phyloP scores from a whole-genome alignment of 1,140 invertebrate genomes.

The Magallana angulata region DNA sequence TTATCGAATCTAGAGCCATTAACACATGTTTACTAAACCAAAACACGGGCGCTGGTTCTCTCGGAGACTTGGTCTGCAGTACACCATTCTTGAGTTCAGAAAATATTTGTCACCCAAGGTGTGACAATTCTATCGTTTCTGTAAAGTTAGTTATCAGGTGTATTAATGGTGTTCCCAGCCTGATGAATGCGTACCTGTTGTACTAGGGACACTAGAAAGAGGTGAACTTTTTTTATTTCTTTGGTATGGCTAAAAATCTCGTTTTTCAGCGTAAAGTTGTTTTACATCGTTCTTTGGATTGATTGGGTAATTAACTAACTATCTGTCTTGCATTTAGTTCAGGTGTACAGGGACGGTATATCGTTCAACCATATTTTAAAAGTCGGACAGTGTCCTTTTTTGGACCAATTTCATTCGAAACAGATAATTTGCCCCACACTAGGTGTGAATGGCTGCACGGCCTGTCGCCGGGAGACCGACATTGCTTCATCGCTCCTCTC shows the following conservation, averaged over 20 bases:
- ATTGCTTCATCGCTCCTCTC: too few species aligned
- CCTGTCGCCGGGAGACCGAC: too few species aligned
- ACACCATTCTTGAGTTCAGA: background rate
- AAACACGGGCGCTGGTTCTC: background rate
- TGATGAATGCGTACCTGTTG: too few species aligned
- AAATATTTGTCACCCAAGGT: background rate
- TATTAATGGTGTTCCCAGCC: background rate
- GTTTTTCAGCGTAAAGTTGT: too few species aligned
- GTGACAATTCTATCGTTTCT: background rate
- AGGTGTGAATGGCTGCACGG: too few species aligned
- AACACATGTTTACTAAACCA: background rate
- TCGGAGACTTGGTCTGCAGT: background rate
- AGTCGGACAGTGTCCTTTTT: background rate
- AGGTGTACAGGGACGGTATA: too few species aligned
- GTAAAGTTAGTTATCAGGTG: background rate
- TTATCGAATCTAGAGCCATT: background rate
- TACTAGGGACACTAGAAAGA: too few species aligned
- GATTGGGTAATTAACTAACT: too few species aligned
- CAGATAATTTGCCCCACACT: background rate
- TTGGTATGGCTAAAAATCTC: too few species aligned
- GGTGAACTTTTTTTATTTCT: too few species aligned
- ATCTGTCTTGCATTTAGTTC: too few species aligned
- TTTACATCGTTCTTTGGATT: too few species aligned
- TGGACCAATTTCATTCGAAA: background rate
- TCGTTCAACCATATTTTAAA: background rate